Conservation (phyloP, 2,113 vertebrate species). For the Phrynosoma platyrhinos region DNA sequence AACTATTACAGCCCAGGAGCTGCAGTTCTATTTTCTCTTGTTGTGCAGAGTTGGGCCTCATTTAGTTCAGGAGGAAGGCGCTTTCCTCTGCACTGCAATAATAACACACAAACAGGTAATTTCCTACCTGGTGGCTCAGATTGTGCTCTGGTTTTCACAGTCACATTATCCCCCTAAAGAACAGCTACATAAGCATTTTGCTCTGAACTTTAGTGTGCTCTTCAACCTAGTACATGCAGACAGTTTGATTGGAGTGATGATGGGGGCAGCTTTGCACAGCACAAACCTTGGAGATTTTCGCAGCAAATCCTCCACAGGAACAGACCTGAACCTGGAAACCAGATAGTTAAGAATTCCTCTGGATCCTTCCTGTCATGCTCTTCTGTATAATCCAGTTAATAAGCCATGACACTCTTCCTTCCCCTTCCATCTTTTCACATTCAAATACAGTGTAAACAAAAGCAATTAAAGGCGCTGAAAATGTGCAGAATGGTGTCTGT, state of each 20-base stretch:
- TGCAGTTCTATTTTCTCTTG: not conserved
- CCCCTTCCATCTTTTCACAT: constrained; percentile 38
- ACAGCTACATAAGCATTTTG: constrained; percentile 34
- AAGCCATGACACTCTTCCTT: not conserved
- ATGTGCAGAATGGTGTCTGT: constrained; percentile 45
- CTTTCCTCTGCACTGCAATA: constrained; percentile 12
- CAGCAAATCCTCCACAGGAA: not conserved
- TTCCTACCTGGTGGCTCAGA: not conserved
- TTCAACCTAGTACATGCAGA: constrained; percentile 26
- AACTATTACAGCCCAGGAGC: not conserved
- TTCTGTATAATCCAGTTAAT: not conserved
- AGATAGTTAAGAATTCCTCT: not conserved
- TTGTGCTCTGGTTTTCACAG: not conserved
- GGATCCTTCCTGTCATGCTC: not conserved
- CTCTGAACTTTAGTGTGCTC: constrained; percentile 37
- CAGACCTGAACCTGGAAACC: constrained; percentile 15
- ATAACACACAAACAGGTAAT: not conserved
- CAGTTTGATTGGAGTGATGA: not conserved
- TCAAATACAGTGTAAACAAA: constrained; percentile 76
- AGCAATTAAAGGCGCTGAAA: constrained; percentile 77
- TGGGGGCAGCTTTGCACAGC: not conserved
- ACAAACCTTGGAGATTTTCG: not conserved
- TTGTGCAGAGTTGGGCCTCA: not conserved
- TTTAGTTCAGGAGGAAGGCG: not conserved
- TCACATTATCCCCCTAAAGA: constrained; percentile 2